Evolutionary conservation across 2,113 vertebrate species (phyloP).

Genomic region (Hemibagrus wyckioides): DNA sequence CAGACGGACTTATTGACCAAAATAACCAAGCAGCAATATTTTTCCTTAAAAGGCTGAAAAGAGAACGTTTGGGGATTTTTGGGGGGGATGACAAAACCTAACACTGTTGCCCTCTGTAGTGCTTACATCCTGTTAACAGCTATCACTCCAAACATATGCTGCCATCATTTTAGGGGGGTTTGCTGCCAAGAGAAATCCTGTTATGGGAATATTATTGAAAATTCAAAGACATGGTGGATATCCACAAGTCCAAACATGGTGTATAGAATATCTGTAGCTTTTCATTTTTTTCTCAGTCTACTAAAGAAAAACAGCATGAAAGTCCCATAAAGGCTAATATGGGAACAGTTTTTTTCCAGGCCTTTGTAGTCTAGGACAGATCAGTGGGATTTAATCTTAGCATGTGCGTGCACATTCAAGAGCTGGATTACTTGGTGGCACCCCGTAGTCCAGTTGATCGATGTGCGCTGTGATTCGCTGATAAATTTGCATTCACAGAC

Average conservation of each 20-base stretch:
- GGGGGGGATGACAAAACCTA: slow-evolving; percentile 60
- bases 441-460: slow-evolving; percentile 59
- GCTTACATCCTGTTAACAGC: slow-evolving; percentile 59
- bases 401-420: slow-evolving; percentile 52
- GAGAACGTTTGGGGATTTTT: slow-evolving; percentile 64
- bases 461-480: slow-evolving; percentile 65
- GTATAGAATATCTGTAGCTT: neutral
- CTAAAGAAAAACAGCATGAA: neutral
- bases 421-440: slow-evolving; percentile 58
- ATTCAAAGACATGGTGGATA: slow-evolving; percentile 16
- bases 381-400: slow-evolving; percentile 57
- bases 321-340: neutral
- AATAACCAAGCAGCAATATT: slow-evolving; percentile 76
- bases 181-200: slow-evolving; percentile 34
- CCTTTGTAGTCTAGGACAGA: slow-evolving; percentile 38
- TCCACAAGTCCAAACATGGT: slow-evolving; percentile 2
- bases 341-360: slow-evolving; percentile 14
- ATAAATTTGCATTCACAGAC: slow-evolving; percentile 70
- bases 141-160: slow-evolving; percentile 40
- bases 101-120: slow-evolving; percentile 65
- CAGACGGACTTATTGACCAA: slow-evolving; percentile 77
- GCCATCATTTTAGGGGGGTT: slow-evolving; percentile 48
- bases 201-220: slow-evolving; percentile 21
- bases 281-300: slow-evolving; percentile 14
- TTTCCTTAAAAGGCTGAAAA: slow-evolving; percentile 69